Base-by-base conservation (phyloP, 2,888 invertebrate genomes). In the Pharmacophagus antenor region DNA sequence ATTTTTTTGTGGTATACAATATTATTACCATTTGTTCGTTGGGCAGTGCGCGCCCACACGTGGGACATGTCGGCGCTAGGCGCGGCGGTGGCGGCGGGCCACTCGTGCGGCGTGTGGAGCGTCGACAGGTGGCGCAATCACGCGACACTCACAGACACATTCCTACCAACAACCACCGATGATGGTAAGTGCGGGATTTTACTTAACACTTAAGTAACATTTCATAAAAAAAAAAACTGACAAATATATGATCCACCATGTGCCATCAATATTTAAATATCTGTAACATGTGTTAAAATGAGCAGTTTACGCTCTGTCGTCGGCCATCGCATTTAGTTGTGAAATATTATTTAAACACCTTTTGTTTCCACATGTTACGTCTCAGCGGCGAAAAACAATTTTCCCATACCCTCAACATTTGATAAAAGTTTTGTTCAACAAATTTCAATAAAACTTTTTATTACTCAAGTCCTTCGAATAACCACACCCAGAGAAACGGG, bases 11-110 rank as follows among this genome's bases (percentile, higher is more conserved):
- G n/a, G n/a, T n/a, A n/a, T n/a, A n/a, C n/a, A 27, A 27, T 10
- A 27, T 6, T 27, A 5, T 12, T 12, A 12, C 15, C 3, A 0
- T 31, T 31, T 31, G 10, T 2, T 31, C 31, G 15, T 15, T 12
- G 10, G 3, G 12, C 74, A 94, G 95, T 96, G 69, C 93, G 97
- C 12, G 95, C 98, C 15, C 94, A 95, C 58, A 92, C 95, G 79
- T 93, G 95, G 71, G 98, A 99, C 84, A 96, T 98, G 70, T 97
- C 98, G 0, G 95, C 98, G 0, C 91, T 99, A 67, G 99, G 99
- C 22, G 98, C 94, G 37, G 99, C 98, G 1, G 95, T 99, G 91
- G 97, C 95, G 31, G 99, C 99, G 7, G 97, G 96, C 10, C 91
- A 92, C 58, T 96, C 97, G 0, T 93, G 92, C 49, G 95, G 95